phyloP scores from a whole-genome alignment of 1,140 invertebrate species.

The Drosophila willistoni region DNA sequence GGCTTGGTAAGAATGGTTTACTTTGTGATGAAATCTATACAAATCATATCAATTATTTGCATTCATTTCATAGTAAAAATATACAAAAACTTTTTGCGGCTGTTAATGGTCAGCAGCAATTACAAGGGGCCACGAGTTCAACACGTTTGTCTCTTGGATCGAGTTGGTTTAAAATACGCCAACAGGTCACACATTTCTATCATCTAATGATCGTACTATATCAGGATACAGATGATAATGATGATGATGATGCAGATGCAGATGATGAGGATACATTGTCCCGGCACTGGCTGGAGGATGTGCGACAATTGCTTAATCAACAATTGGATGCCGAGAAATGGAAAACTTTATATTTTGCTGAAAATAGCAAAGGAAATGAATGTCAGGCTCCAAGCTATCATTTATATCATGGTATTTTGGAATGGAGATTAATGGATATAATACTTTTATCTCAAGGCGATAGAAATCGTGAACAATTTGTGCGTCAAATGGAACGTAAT shows the following conservation, averaged over 20 bases:
- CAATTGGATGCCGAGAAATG: constrained; percentile 54
- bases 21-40: background rate
- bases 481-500: constrained; percentile 49
- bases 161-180: constrained; percentile 48
- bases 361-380: constrained; percentile 74
- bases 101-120: constrained; percentile 49
- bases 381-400: constrained; percentile 75
- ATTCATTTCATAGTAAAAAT: constrained; percentile 52
- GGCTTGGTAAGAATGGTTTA: constrained; percentile 49
- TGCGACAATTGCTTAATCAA: constrained; percentile 51
- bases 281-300: background rate
- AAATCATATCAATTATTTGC: background rate
- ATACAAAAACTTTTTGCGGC: constrained; percentile 64
- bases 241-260: too few relatives aligned
- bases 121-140: constrained; percentile 21
- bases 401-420: constrained; percentile 73
- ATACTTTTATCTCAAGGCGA: constrained; percentile 29
- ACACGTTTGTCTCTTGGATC: background rate
- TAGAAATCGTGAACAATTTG: constrained; percentile 11
- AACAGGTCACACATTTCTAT: constrained; percentile 69
- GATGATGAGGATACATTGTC: background rate
- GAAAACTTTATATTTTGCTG: constrained; percentile 72
- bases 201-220: constrained; percentile 57
- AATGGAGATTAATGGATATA: constrained; percentile 77
- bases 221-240: background rate